A percentile compares a stretch with the other conserved stretches of the same genome.
Conservation (phyloP, 2,888 invertebrate genomes). For the Lathronympha strigana region DNA sequence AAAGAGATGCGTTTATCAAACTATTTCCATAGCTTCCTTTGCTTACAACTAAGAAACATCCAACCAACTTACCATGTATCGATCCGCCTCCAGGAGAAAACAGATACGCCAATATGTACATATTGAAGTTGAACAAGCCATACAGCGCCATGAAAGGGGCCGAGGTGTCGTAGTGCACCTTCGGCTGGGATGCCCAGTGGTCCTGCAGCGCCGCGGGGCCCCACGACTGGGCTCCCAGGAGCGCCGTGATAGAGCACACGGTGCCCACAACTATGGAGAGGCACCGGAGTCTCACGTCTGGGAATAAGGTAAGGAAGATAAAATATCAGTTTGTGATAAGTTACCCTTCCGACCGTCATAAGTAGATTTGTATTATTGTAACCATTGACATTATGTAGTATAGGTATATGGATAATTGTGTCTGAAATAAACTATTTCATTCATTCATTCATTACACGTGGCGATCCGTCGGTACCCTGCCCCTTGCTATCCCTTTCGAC, state of each 20-base stretch:
- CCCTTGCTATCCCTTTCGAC: too few species aligned
- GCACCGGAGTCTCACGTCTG: slow-evolving; percentile 96
- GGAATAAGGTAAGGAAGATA: slow-evolving; percentile 50
- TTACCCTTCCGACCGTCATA: too few species aligned
- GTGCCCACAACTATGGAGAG: slow-evolving; percentile 93
- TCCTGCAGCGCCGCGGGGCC: slow-evolving; percentile 96
- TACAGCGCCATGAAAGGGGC: slow-evolving; percentile 98
- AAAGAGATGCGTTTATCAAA: too few species aligned
- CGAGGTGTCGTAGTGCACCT: slow-evolving; percentile 94
- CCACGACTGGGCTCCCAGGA: slow-evolving; percentile 92
- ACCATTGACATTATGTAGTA: too few species aligned
- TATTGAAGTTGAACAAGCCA: slow-evolving; percentile 96
- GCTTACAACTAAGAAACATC: too few species aligned
- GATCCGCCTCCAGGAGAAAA: slow-evolving; percentile 94
- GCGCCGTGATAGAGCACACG: slow-evolving; percentile 89
- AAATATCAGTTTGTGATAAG: too few species aligned
- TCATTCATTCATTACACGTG: too few species aligned
- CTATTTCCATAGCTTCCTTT: too few species aligned
- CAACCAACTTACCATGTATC: slow-evolving; percentile 93
- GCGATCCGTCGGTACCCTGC: too few species aligned
- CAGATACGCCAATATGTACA: slow-evolving; percentile 97
- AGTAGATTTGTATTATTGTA: too few species aligned
- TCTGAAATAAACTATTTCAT: too few species aligned
- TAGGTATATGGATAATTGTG: too few species aligned
- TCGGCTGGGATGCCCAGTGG: slow-evolving; percentile 95